Percentiles rank a stretch among this genome's conserved stretches.
These are phyloP conservation scores for Ceratoteleas bidentatus DNA, from an alignment of 1,140 invertebrate genomes.

Conservation along the genomic window DNA sequence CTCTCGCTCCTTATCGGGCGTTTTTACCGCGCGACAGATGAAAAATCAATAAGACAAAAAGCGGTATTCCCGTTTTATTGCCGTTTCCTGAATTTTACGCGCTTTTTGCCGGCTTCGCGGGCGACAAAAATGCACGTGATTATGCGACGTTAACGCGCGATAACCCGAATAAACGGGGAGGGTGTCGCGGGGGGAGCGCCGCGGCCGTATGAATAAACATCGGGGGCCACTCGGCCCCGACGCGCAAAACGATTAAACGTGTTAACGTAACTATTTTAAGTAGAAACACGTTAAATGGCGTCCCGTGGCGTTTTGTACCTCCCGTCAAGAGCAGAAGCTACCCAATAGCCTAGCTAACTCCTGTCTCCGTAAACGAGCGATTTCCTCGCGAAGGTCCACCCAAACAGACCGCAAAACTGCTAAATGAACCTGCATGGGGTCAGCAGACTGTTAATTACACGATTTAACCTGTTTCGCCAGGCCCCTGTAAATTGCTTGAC, in stretches of 20 bases:
- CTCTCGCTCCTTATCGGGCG: conserved; percentile 18
- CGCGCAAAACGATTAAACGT: conserved; percentile 68
- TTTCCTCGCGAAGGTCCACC: conserved; percentile 64
- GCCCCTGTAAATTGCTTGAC: conserved; percentile 60
- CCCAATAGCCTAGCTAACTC: conserved; percentile 65
- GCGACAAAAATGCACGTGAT: too few species aligned
- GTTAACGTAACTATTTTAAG: conserved; percentile 70
- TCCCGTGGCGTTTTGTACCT: conserved; percentile 68
- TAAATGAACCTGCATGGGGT: conserved; percentile 68
- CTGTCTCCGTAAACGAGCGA: conserved; percentile 63
- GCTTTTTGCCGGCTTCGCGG: background rate
- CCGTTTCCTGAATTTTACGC: background rate
- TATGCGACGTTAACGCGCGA: conserved; percentile 8
- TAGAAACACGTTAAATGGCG: conserved; percentile 69
- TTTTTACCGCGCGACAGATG: background rate
- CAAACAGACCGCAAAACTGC: conserved; percentile 64
- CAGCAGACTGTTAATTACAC: conserved; percentile 68
- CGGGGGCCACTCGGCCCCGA: conserved; percentile 41
- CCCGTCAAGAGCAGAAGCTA: conserved; percentile 69
- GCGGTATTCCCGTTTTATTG: background rate
- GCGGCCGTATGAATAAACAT: conserved; percentile 50
- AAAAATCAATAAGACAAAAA: background rate
- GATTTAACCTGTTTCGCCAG: conserved; percentile 66
- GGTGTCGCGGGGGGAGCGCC: conserved; percentile 20
- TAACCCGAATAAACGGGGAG: conserved; percentile 33